Base-by-base conservation (phyloP, 2,888 invertebrate species). In the Drosophila setosimentum region DNA sequence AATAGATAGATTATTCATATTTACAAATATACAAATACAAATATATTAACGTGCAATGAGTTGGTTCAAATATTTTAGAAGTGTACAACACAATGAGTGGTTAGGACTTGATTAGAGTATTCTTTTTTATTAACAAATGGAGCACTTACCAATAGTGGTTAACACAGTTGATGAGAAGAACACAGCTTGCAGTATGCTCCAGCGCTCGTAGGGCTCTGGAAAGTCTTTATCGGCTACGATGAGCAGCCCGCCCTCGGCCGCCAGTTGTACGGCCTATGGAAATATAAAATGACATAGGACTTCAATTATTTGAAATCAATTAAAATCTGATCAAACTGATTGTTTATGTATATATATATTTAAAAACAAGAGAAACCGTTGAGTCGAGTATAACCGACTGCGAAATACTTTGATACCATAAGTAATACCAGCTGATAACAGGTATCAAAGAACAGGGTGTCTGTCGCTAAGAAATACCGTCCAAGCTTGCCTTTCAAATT, bases 131-230 rank as follows among this genome's bases (percentile, higher is more conserved):
- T 45, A 24, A 45, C 21, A 24, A 24, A 7, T 45, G 16, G 13
- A 24, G 3, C 57, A 82, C 93, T 92, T 94, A 97, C 97, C 98
- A 93, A 98, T 98, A 63, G 98, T 98, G 65, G 98, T 98, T 91
- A 98, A 95, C 83, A 98, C 97, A 60, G 98, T 98, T 33, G 97
- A 97, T 18, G 97, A 97, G 92, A 98, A 98, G 93, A 98, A 98
- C 49, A 97, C 96, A 6, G 97, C 96, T 93, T 97, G 97, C 54
- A 97, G 93, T 85, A 96, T 95, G 84, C 96, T 97, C 97, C 97
- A 97, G 90, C 96, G 95, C 80, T 95, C 95, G 62, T 95, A 94
- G 91, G 94, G 94, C 73, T 94, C 90, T 63, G 94, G 93, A 83
- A 95, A 95, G 85, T 94, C 94, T 68, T 93, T 94, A 69, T 94